phyloP scores from a whole-genome alignment of 53 echinoderm and acorn worm genomes.

The Pentamera pediparva region DNA sequence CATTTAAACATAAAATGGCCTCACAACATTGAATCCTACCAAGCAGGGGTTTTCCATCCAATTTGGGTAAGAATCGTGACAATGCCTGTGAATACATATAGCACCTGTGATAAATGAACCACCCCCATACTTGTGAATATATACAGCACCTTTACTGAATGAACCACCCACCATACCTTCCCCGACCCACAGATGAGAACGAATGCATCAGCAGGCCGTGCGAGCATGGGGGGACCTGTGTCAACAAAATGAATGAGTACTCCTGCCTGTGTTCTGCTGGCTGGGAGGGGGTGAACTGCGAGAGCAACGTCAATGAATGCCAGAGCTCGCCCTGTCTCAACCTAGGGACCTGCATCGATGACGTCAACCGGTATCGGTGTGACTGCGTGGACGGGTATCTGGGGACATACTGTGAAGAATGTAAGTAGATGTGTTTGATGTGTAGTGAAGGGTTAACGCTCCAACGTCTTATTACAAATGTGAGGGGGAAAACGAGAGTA shows the following conservation, averaged over 20 bases:
- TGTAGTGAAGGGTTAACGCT: too few species aligned
- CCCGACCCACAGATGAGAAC: not conserved
- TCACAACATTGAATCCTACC: too few species aligned
- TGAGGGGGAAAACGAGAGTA: conserved; percentile 4
- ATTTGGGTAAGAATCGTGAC: too few species aligned
- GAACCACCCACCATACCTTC: too few species aligned
- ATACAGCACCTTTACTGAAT: too few species aligned
- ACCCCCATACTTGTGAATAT: too few species aligned
- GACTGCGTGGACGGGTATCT: conserved; percentile 35
- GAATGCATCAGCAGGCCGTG: conserved; percentile 13
- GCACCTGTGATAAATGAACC: too few species aligned
- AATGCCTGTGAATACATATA: too few species aligned
- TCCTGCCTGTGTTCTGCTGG: conserved; percentile 15
- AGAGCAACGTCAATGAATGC: conserved; percentile 44
- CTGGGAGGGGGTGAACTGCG: conserved; percentile 15
- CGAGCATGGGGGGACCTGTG: conserved; percentile 15
- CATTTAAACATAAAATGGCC: too few species aligned
- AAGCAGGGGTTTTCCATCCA: too few species aligned
- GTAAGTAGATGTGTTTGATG: too few species aligned
- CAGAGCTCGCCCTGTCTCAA: conserved; percentile 49
- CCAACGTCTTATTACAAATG: too few species aligned
- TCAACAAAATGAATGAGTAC: not conserved
- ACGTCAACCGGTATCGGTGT: conserved; percentile 46
- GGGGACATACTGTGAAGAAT: conserved; percentile 42
- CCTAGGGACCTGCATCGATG: conserved; percentile 43